Evolutionary conservation across 2,888 invertebrate genomes (phyloP).

Genomic region (Tipula vernalis): DNA sequence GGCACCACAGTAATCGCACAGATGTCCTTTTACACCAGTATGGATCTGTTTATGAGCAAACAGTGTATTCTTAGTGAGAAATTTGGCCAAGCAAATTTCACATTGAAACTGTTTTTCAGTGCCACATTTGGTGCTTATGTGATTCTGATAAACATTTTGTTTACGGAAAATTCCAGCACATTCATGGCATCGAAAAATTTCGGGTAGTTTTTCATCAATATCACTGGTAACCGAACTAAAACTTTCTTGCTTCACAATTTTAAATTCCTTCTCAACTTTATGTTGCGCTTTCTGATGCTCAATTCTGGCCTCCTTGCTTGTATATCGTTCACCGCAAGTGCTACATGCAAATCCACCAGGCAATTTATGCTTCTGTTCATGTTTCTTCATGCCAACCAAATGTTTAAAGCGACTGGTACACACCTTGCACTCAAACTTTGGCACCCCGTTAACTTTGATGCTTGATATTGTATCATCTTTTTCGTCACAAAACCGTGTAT

Average conservation of each 20-base stretch:
- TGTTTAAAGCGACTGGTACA: conserved; percentile 16
- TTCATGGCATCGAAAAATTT: conserved; percentile 32
- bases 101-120: conserved; percentile 32
- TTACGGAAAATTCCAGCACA: conserved; percentile 36
- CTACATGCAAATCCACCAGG: conserved; percentile 34
- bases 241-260: conserved; percentile 13
- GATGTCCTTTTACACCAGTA: conserved; percentile 25
- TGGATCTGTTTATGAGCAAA: conserved; percentile 27
- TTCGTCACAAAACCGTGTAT: neutral
- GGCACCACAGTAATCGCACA: conserved; percentile 29
- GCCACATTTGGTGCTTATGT: conserved; percentile 34
- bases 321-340: conserved; percentile 28
- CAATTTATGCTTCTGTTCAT: conserved; percentile 32
- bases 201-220: neutral
- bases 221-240: neutral
- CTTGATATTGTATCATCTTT: neutral
- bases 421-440: neutral
- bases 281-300: neutral
- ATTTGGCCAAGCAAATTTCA: conserved; percentile 27
- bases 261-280: conserved; percentile 21
- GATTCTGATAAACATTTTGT: conserved; percentile 22
- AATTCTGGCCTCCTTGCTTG: conserved; percentile 12
- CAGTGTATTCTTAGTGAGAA: conserved; percentile 26
- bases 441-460: neutral
- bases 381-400: conserved; percentile 30